A percentile compares a stretch with the other conserved stretches of the same genome.
phyloP scores from a whole-genome alignment of 1,140 invertebrate species.

The Achroia grisella region DNA sequence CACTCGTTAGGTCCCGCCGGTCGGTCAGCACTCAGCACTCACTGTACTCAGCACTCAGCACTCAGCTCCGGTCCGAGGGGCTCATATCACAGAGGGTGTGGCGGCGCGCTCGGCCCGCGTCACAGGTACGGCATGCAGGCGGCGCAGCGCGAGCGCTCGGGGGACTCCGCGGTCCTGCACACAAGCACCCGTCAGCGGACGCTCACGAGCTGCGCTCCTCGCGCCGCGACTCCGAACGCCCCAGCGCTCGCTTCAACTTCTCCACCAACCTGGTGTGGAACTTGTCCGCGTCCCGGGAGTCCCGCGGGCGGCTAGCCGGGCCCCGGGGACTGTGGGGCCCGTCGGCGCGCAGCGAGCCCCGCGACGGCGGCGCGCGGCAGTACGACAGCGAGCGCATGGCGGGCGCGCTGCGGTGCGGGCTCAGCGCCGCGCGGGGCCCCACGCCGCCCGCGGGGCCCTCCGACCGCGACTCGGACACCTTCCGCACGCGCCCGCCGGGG shows the following conservation, averaged over 20 bases:
- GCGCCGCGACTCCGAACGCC: constrained; percentile 72
- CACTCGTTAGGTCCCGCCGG: not conserved
- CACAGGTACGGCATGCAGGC: constrained; percentile 68
- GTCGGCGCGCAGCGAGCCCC: constrained; percentile 75
- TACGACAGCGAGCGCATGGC: constrained; percentile 77
- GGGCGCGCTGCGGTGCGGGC: constrained; percentile 79
- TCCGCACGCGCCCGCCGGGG: constrained; percentile 78
- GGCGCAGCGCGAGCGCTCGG: constrained; percentile 46
- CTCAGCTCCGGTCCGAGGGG: constrained; percentile 24
- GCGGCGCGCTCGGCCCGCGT: constrained; percentile 31
- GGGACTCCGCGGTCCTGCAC: constrained; percentile 55
- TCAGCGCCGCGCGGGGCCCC: constrained; percentile 72
- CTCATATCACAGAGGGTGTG: constrained; percentile 61
- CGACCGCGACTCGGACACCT: constrained; percentile 88
- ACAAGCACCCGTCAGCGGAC: constrained; percentile 62
- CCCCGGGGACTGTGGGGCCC: constrained; percentile 73
- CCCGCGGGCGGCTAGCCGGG: constrained; percentile 76
- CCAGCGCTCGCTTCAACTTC: constrained; percentile 85
- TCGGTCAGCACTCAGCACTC: not conserved
- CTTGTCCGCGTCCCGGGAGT: constrained; percentile 81
- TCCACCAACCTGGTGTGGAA: constrained; percentile 89
- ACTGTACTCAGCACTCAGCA: not conserved
- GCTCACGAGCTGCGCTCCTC: constrained; percentile 67
- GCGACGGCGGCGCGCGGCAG: constrained; percentile 73
- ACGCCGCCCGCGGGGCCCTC: constrained; percentile 83